phyloP scores from a whole-genome alignment of 2,113 vertebrate genomes.

The Pogonocichla stellata region DNA sequence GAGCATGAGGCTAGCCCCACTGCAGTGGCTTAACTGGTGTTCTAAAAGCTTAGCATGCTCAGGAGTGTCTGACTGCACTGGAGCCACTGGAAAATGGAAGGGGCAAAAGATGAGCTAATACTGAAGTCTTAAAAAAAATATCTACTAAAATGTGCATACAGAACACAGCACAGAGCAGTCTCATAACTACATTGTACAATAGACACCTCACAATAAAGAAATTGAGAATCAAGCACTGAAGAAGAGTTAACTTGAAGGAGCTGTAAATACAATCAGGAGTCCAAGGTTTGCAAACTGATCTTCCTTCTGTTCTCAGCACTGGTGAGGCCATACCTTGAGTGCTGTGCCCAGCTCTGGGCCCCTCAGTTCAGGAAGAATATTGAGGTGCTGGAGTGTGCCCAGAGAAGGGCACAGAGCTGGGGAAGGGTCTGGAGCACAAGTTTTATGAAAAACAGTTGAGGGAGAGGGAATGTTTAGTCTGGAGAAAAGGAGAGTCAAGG shows the following conservation, averaged over 20 bases:
- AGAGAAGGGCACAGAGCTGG: neutral
- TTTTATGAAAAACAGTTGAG: neutral
- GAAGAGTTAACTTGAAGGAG: neutral
- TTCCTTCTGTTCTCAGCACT: neutral
- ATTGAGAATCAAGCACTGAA: neutral
- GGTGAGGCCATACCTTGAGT: neutral
- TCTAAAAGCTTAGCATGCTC: neutral
- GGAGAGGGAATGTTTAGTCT: rapidly evolving
- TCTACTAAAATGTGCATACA: neutral
- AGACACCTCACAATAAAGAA: neutral
- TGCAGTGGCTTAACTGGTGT: neutral
- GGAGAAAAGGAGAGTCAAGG: neutral
- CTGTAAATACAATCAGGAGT: neutral
- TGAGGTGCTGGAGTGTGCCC: neutral
- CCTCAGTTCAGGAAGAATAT: rapidly evolving
- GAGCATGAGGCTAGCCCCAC: neutral
- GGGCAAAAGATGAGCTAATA: neutral
- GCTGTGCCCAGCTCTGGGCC: neutral
- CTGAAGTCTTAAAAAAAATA: neutral
- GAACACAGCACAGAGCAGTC: neutral
- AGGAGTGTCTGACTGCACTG: neutral
- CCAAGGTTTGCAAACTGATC: neutral
- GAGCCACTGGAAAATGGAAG: neutral
- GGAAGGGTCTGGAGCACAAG: neutral
- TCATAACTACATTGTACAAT: neutral